phyloP scores from a whole-genome alignment of 2,797 vertebrate genomes.

The Rallus crepitans region DNA sequence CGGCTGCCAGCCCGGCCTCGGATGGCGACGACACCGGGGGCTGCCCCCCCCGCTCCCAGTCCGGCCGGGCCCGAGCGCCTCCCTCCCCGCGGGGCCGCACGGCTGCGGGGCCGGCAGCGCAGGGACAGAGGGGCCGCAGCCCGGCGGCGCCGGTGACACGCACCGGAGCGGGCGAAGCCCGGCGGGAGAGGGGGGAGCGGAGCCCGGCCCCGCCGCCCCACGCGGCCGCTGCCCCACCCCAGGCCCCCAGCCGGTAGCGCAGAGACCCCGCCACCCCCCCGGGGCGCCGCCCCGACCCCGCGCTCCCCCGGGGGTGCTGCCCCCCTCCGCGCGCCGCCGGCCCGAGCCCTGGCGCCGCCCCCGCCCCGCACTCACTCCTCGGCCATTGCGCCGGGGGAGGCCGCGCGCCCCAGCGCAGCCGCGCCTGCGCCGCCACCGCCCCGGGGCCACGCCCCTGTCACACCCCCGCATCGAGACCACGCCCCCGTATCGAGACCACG shows the following conservation, averaged over 20 bases:
- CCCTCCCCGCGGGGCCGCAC: neutral
- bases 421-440: neutral
- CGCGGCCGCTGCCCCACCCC: neutral
- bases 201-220: neutral
- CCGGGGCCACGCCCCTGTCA: neutral
- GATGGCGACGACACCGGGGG: neutral
- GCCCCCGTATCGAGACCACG: neutral
- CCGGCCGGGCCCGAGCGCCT: neutral
- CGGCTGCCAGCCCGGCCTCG: neutral
- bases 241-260: neutral
- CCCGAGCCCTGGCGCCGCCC: neutral
- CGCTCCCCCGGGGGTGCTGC: neutral
- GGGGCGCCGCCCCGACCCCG: neutral
- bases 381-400: conserved; percentile 59
- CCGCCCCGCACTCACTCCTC: conserved; percentile 54
- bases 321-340: neutral
- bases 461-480: too few relatives aligned
- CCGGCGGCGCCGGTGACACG: neutral
- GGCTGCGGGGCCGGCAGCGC: neutral
- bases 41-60: neutral
- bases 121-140: neutral
- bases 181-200: too few relatives aligned
- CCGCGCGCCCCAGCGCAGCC: neutral
- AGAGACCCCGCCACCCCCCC: neutral
- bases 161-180: neutral